Conservation (phyloP, 64 coral and sea anemone species). For the Pocillopora damicornis region DNA sequence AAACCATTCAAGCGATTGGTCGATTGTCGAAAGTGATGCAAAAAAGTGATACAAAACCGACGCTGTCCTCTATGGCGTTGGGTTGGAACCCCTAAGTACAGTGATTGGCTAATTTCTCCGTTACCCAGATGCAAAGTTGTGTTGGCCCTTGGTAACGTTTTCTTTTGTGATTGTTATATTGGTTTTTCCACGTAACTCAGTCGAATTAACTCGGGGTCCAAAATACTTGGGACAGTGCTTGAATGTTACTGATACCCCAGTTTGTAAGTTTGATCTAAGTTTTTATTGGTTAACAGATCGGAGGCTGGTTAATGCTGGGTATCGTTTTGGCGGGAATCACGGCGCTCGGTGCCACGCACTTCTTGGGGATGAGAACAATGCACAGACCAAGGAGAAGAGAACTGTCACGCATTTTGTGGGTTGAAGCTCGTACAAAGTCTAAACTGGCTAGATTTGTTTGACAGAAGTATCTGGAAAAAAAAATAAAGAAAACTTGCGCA, state of each 20-base stretch:
- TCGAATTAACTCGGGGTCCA: too few species aligned
- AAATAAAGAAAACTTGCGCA: neutral
- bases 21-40: too few species aligned
- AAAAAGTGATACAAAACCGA: too few species aligned
- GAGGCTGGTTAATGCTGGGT: constrained; percentile 67
- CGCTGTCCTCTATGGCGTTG: too few species aligned
- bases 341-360: constrained; percentile 38
- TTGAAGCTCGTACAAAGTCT: constrained; percentile 56
- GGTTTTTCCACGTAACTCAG: too few species aligned
- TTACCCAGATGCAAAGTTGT: neutral
- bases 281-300: constrained; percentile 39
- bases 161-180: too few species aligned
- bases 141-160: too few species aligned
- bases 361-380: constrained; percentile 46
- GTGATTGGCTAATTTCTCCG: too few species aligned
- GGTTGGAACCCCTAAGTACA: too few species aligned
- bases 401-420: constrained; percentile 47
- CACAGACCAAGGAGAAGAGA: constrained; percentile 14
- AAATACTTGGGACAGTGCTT: neutral
- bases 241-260: neutral
- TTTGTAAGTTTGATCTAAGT: neutral
- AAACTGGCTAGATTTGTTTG: constrained; percentile 53
- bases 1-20: too few species aligned
- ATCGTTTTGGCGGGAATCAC: constrained; percentile 57
- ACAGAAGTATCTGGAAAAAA: neutral